Base-by-base conservation (phyloP, 23 tunicate species). In the Clavelina lepadiformis region DNA sequence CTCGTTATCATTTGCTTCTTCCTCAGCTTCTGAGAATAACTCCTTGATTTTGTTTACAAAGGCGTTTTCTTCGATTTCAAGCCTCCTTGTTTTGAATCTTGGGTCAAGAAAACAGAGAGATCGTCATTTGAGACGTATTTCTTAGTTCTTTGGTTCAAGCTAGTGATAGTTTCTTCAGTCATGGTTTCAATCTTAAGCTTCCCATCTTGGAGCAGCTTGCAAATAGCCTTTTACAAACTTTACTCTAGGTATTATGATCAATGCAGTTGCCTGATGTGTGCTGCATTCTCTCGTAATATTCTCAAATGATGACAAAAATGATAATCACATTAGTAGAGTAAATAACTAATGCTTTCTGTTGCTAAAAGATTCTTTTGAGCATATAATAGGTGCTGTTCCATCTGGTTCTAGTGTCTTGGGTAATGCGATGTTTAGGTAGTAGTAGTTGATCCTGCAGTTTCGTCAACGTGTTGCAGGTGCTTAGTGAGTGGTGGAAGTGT, bases 371-470 rank as follows among this genome's bases (percentile, higher is more conserved):
- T 47, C 80, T 29, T 7, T 65, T 35, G 20, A 81, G 68, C 80
- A 81, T 81, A 38, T 45, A 73, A 56, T 30, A 81, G 3, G 80
- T 64, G 46, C 81, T 74, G 61, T 81, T 81, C 80, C 89, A 81
- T 38, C 89, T 53, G 15, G 89, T 81, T 15, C 62, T 8, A 0
- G 73, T 61, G 65, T 81, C 89, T 54, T 72, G 80, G 3, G 73
- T 38, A 0, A 63, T 58, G 32, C 35, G 38, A 29, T 73, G 80
- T 23, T 63, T 19, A 0, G 72, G 67, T 3, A 72, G 13, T 5
- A 32, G 34, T 22, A 45, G 59, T 21, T 73, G 67, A 0, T 5
- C 8, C 35, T 73, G 80, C 11, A 63, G 19, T 54, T 54, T n/a
- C n/a, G n/a, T n/a, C n/a, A n/a, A n/a, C n/a, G n/a, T n/a, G n/a